phyloP scores from a whole-genome alignment of 2,888 invertebrate species.

The Monochamus alternatus region DNA sequence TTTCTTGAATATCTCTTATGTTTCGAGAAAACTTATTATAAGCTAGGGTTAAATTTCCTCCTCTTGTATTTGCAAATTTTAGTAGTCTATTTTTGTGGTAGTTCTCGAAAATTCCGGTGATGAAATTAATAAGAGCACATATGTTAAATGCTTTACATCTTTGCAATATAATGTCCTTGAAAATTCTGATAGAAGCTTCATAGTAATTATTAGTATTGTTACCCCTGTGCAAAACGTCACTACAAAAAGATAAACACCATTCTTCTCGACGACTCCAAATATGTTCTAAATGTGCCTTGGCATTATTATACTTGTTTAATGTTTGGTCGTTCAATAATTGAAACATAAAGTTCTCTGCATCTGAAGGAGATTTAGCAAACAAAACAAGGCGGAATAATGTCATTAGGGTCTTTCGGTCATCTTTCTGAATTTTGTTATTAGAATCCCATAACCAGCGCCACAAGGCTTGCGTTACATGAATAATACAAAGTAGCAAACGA shows the following conservation, averaged over 20 bases:
- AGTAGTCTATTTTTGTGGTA: slow-evolving; percentile 11
- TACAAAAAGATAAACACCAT: no score
- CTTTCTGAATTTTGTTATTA: slow-evolving; percentile 23
- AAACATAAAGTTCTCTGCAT: no score
- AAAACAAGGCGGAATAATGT: slow-evolving; percentile 4
- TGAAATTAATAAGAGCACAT: slow-evolving; percentile 6
- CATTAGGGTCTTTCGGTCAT: slow-evolving; percentile 19
- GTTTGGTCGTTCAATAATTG: no score
- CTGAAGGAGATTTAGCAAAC: no score
- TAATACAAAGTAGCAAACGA: slow-evolving; percentile 16
- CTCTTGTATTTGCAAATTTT: slow-evolving; percentile 5
- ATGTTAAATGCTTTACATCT: slow-evolving; percentile 17
- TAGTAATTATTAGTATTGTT: no score
- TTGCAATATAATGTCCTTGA: no score
- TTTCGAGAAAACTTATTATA: slow-evolving; percentile 1
- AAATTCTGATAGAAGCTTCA: no score
- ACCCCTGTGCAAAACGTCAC: no score
- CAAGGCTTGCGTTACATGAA: slow-evolving; percentile 20
- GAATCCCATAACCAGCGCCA: slow-evolving; percentile 22
- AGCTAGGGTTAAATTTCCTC: slow-evolving; percentile 13
- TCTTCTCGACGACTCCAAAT: no score
- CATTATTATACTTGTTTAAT: no score
- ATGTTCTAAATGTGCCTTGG: no score
- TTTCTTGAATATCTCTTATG: background rate
- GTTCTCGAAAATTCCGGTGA: slow-evolving; percentile 11